Evolutionary conservation across 2,113 vertebrate species (phyloP).

Genomic region (Guaruba guarouba): DNA sequence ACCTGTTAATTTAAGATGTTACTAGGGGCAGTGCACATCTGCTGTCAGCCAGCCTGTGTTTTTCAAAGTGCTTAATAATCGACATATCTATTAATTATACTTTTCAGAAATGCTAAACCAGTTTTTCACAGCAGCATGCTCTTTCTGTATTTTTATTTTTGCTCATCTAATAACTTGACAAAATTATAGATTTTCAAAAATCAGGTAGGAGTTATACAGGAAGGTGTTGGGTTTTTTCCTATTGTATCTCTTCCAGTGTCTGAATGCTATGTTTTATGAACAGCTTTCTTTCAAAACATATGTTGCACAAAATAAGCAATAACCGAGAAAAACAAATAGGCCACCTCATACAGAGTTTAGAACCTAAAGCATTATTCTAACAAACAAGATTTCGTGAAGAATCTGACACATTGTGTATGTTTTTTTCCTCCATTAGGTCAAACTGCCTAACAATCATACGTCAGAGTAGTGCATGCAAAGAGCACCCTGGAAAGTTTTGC

Average conservation of each 20-base stretch:
- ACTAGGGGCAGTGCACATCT: neutral
- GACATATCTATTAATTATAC: neutral
- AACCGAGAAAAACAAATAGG: neutral
- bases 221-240: neutral
- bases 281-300: neutral
- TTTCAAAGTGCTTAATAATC: neutral
- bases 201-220: neutral
- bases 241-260: neutral
- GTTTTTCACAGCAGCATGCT: neutral
- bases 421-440: neutral
- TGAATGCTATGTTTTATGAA: neutral
- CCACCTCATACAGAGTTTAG: neutral
- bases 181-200: neutral
- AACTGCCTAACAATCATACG: neutral
- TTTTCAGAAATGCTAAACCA: neutral
- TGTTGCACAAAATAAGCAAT: neutral
- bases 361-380: neutral
- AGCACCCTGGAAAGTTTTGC: neutral
- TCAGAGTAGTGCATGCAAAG: neutral
- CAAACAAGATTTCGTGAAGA: neutral
- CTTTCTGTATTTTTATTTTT: neutral
- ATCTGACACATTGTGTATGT: neutral
- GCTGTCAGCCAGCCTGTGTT: neutral
- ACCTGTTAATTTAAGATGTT: neutral
- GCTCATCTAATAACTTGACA: neutral